Conservation (phyloP, 2,888 invertebrate genomes). For the Apocheima hispidaria region DNA sequence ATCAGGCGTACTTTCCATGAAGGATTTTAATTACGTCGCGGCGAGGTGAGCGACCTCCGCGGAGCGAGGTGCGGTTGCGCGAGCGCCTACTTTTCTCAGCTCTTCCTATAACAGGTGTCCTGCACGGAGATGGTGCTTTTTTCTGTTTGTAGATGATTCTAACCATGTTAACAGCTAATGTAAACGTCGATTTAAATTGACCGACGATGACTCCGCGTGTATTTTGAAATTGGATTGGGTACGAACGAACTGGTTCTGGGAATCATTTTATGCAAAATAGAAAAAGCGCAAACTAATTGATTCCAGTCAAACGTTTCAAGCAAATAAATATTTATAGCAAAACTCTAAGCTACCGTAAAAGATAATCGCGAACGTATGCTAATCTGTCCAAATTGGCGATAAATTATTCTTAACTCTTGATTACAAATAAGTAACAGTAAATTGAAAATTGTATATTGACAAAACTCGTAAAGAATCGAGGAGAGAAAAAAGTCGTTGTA, state of each 20-base stretch:
- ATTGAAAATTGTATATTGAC: slow-evolving; percentile 42
- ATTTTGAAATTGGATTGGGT: slow-evolving; percentile 20
- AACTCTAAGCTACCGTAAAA: slow-evolving; percentile 26
- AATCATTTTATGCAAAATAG: slow-evolving; percentile 30
- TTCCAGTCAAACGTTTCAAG: slow-evolving; percentile 10
- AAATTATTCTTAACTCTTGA: slow-evolving; percentile 22
- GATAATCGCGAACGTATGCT: slow-evolving; percentile 23
- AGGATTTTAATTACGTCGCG: slow-evolving; percentile 84
- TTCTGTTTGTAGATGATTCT: slow-evolving; percentile 21
- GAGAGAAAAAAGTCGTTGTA: slow-evolving; percentile 44
- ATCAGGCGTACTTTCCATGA: slow-evolving; percentile 82
- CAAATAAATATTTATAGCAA: slow-evolving; percentile 21
- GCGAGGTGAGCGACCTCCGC: slow-evolving; percentile 69
- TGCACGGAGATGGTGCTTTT: slow-evolving; percentile 40
- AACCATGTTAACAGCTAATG: slow-evolving; percentile 45
- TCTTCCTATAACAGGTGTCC: slow-evolving; percentile 66
- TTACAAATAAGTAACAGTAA: slow-evolving; percentile 36
- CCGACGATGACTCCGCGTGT: slow-evolving; percentile 25
- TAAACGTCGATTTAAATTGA: slow-evolving; percentile 27
- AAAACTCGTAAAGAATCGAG: slow-evolving; percentile 45
- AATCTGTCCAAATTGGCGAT: slow-evolving; percentile 24
- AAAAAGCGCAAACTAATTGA: slow-evolving; percentile 15
- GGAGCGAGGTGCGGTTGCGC: slow-evolving; percentile 60
- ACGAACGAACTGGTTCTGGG: slow-evolving; percentile 27
- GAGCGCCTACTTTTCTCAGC: slow-evolving; percentile 67